Percentiles rank a stretch among this genome's conserved stretches.
phyloP scores from a whole-genome alignment of 1,140 invertebrate species.

The Bathynomus jamesi region DNA sequence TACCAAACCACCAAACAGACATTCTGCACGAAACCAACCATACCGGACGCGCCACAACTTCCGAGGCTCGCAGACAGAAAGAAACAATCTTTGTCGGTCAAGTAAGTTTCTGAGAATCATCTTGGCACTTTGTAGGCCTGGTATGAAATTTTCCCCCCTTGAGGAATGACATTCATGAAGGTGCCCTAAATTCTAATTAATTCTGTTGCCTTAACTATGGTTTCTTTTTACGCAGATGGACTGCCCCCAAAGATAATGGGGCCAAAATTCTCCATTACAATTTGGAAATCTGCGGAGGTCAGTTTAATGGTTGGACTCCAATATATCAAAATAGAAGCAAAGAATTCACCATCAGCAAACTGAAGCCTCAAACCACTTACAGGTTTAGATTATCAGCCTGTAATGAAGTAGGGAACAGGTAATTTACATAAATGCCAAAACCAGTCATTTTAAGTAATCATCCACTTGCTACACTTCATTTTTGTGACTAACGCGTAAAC shows the following conservation, averaged over 20 bases:
- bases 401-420: constrained; percentile 66
- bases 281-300: constrained; percentile 61
- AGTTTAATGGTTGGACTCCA: constrained; percentile 54
- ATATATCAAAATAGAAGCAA: constrained; percentile 58
- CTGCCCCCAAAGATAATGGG: constrained; percentile 64
- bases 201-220: too few species aligned
- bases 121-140: too few species aligned
- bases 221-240: constrained; percentile 61
- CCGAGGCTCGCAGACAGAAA: constrained; percentile 22
- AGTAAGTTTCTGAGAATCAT: constrained; percentile 14
- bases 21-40: constrained; percentile 24
- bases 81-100: constrained; percentile 21
- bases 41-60: constrained; percentile 28
- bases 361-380: constrained; percentile 66
- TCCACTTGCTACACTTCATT: too few species aligned
- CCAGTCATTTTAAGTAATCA: too few species aligned
- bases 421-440: too few species aligned
- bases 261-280: constrained; percentile 65
- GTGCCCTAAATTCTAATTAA: too few species aligned
- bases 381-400: constrained; percentile 66
- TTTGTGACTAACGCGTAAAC: too few species aligned
- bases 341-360: constrained; percentile 61
- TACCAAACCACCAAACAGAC: constrained; percentile 10
- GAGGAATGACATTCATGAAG: too few species aligned
- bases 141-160: too few species aligned